Conservation (phyloP, 2,113 vertebrate genomes). For the Salvelinus fontinalis region DNA sequence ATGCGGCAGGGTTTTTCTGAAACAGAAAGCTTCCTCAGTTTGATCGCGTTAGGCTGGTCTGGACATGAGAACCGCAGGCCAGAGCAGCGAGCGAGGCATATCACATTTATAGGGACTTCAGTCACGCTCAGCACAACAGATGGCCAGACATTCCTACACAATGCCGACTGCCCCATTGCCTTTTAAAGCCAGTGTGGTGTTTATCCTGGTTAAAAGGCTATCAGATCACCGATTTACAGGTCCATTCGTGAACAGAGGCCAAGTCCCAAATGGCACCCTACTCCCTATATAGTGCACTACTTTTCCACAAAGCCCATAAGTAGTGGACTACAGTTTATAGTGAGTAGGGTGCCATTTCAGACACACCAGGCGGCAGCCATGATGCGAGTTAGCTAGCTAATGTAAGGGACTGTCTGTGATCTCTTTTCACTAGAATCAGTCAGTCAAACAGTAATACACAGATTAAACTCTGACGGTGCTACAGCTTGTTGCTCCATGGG, state of each 20-base stretch:
- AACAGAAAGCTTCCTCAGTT: background rate
- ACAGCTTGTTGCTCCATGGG: constrained; percentile 1
- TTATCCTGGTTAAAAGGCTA: constrained; percentile 25
- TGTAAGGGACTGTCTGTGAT: constrained; percentile 26
- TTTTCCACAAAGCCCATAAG: too few relatives aligned
- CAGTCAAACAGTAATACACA: constrained; percentile 25
- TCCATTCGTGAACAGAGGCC: background rate
- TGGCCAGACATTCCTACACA: background rate
- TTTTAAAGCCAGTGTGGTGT: constrained; percentile 24
- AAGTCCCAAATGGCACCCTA: too few relatives aligned
- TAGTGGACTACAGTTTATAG: too few relatives aligned
- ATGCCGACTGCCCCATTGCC: background rate
- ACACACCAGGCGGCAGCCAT: too few relatives aligned
- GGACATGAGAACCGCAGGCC: too few relatives aligned
- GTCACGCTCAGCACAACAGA: background rate
- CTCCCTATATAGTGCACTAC: too few relatives aligned
- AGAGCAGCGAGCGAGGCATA: background rate
- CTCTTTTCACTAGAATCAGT: background rate
- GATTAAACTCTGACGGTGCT: constrained; percentile 23
- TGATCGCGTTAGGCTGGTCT: background rate
- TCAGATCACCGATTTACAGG: constrained; percentile 2
- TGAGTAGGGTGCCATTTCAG: too few relatives aligned
- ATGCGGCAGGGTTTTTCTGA: background rate
- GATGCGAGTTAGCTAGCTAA: background rate
- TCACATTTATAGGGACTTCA: background rate